Evolutionary conservation across 1,140 invertebrate species (phyloP).

Genomic region (Matsumurasca onukii): DNA sequence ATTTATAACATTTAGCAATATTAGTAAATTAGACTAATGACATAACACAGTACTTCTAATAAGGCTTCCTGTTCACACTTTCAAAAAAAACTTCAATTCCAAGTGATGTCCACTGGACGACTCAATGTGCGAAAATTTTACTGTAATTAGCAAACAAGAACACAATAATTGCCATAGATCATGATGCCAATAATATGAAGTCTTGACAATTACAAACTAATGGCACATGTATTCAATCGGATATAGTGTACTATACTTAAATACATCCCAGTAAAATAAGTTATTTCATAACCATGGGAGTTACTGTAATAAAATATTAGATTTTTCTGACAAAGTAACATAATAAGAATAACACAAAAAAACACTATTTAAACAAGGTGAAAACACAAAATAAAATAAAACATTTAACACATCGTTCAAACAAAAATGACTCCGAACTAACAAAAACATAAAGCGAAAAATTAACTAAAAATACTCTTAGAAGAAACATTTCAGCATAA

Average conservation of each 20-base stretch:
- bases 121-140: too few relatives aligned
- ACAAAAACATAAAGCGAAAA: neutral
- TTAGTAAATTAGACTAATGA: slow-evolving; percentile 17
- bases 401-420: neutral
- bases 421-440: neutral
- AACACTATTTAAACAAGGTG: neutral
- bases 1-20: slow-evolving; percentile 19
- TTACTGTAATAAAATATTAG: neutral
- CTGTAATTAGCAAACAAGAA: slow-evolving; percentile 2
- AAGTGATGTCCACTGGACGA: slow-evolving; percentile 18
- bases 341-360: slow-evolving; percentile 8
- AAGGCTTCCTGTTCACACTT: neutral
- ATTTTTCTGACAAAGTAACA: slow-evolving; percentile 18
- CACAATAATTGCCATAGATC: neutral
- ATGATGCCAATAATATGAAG: neutral
- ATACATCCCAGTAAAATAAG: neutral
- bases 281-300: slow-evolving; percentile 1
- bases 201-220: slow-evolving; percentile 4
- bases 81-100: slow-evolving; percentile 12
- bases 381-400: slow-evolving; percentile 6
- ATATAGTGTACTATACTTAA: neutral
- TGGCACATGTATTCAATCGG: neutral
- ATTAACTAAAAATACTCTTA: too few relatives aligned
- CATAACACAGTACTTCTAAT: slow-evolving; percentile 16
- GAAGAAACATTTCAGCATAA: slow-evolving; percentile 2